phyloP scores from a whole-genome alignment of 2,888 invertebrate genomes.

The Scotopteryx bipunctaria region DNA sequence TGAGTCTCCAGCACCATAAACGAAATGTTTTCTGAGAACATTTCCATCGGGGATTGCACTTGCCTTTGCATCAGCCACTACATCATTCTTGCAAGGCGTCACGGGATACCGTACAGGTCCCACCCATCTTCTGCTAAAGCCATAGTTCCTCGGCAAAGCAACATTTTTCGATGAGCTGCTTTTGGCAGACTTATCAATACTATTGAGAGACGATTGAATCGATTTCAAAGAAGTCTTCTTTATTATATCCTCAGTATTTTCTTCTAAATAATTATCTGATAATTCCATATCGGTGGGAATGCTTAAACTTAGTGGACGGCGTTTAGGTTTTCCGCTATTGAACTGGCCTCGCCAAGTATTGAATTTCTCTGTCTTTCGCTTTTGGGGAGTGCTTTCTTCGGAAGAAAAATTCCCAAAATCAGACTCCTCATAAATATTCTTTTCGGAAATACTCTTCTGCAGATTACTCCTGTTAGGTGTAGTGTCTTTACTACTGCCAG shows the following conservation, averaged over 20 bases:
- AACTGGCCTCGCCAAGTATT: slow-evolving; percentile 73
- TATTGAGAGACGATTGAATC: slow-evolving; percentile 69
- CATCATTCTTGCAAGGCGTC: slow-evolving; percentile 83
- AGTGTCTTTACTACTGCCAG: slow-evolving; percentile 53
- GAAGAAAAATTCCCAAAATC: slow-evolving; percentile 64
- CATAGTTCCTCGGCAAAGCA: slow-evolving; percentile 83
- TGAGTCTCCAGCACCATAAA: slow-evolving; percentile 79
- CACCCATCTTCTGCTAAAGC: slow-evolving; percentile 83
- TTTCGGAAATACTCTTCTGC: slow-evolving; percentile 71
- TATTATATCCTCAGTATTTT: slow-evolving; percentile 51
- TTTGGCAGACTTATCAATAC: slow-evolving; percentile 64
- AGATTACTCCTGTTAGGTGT: slow-evolving; percentile 59
- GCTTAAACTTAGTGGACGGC: slow-evolving; percentile 74
- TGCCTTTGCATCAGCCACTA: slow-evolving; percentile 42
- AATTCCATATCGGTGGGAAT: slow-evolving; percentile 70
- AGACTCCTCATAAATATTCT: slow-evolving; percentile 66
- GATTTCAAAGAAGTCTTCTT: slow-evolving; percentile 69
- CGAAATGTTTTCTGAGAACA: slow-evolving; percentile 71
- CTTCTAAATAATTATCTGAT: slow-evolving; percentile 64
- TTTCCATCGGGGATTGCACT: slow-evolving; percentile 66
- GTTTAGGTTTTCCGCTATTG: slow-evolving; percentile 55
- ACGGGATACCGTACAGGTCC: slow-evolving; percentile 86
- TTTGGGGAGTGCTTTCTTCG: slow-evolving; percentile 68
- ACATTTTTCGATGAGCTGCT: slow-evolving; percentile 69
- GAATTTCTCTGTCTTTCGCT: slow-evolving; percentile 62